These are phyloP conservation scores for Drosophila nebulosa DNA, from an alignment of 1,140 invertebrate genomes.

Conservation along the genomic window DNA sequence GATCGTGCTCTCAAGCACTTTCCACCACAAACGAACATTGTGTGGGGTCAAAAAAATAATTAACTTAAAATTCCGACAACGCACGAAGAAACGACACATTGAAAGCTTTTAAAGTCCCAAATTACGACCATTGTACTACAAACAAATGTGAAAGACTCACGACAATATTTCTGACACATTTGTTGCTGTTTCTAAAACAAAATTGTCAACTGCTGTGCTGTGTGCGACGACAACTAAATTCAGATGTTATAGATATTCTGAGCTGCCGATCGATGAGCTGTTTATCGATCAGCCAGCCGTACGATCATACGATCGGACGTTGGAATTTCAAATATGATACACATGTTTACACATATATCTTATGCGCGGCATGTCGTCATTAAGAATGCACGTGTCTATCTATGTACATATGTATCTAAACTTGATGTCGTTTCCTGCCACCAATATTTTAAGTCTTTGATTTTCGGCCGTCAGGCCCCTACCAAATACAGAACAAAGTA, in stretches of 20 bases:
- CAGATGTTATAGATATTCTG: conserved; percentile 1
- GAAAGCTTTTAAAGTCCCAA: conserved; percentile 79
- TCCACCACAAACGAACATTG: conserved; percentile 45
- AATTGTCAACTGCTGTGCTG: conserved; percentile 72
- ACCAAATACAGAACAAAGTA: no score
- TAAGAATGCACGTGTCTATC: background rate
- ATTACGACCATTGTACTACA: conserved; percentile 77
- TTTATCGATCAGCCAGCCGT: no score
- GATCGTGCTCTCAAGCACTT: conserved; percentile 27
- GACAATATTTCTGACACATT: conserved; percentile 77
- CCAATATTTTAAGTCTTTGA: conserved; percentile 4
- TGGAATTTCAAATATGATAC: conserved; percentile 34
- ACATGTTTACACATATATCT: conserved; percentile 16
- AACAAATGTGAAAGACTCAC: conserved; percentile 70
- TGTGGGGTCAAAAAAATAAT: conserved; percentile 79
- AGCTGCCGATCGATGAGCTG: conserved; percentile 29
- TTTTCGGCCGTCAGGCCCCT: background rate
- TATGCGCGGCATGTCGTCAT: conserved; percentile 29
- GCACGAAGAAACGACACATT: conserved; percentile 74
- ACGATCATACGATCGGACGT: conserved; percentile 28
- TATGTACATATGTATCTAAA: background rate
- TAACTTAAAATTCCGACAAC: conserved; percentile 77
- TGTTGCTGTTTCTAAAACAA: conserved; percentile 69
- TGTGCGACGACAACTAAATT: conserved; percentile 59
- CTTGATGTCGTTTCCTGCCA: conserved; percentile 20